Conservation (phyloP, 2,113 vertebrate genomes). For the Hemibagrus wyckioides region DNA sequence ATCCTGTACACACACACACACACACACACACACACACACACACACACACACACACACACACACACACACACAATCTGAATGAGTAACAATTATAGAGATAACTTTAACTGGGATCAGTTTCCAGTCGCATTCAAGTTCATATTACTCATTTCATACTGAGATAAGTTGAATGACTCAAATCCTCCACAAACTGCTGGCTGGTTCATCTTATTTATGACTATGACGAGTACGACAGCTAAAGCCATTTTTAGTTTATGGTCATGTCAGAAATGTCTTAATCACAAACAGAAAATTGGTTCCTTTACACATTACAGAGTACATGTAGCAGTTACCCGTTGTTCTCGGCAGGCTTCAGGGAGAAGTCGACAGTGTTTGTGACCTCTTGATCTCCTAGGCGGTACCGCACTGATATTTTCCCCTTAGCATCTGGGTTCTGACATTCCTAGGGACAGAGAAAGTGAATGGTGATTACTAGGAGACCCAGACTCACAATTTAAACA, state of each 20-base stretch:
- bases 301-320: neutral
- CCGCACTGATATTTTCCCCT: conserved; percentile 9
- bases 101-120: no score
- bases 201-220: neutral
- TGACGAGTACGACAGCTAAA: neutral
- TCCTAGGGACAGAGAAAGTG: neutral
- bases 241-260: neutral
- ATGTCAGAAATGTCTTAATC: no score
- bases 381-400: conserved; percentile 30
- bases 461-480: neutral
- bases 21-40: neutral
- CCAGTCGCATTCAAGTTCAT: no score
- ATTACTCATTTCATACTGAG: no score
- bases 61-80: neutral
- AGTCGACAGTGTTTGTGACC: conserved; percentile 26
- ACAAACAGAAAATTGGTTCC: no score
- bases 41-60: neutral
- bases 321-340: conserved; percentile 19
- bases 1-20: neutral
- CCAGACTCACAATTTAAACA: neutral
- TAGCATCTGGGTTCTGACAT: conserved; percentile 2
- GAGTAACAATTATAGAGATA: neutral
- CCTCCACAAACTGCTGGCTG: neutral
- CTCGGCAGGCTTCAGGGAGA: conserved; percentile 13
- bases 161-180: no score